These are phyloP conservation scores for Cervus canadensis DNA, from an alignment of 2,113 vertebrate genomes.

Conservation along the genomic window DNA sequence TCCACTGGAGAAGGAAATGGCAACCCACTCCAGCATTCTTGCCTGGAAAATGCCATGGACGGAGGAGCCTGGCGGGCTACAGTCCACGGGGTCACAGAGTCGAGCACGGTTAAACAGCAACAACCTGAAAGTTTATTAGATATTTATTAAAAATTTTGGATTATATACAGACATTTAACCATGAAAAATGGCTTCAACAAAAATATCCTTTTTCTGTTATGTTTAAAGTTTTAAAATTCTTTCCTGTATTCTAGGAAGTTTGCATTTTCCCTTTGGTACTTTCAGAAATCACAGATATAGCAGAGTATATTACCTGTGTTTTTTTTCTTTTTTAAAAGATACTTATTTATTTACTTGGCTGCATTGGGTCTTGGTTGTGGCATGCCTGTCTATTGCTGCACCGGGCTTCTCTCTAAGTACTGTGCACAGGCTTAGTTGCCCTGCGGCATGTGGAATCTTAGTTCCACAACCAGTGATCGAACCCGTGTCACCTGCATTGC, in stretches of 20 bases:
- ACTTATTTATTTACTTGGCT: background rate
- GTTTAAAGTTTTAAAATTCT: background rate
- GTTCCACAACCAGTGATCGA: background rate
- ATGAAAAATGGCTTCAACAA: background rate
- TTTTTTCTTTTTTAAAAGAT: background rate
- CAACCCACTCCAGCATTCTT: background rate
- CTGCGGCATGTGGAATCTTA: rapidly evolving
- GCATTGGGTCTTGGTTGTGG: background rate
- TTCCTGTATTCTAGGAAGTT: background rate
- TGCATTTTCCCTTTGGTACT: background rate
- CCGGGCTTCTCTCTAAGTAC: background rate
- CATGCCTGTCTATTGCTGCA: background rate
- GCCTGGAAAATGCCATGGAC: background rate
- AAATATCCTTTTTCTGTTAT: background rate
- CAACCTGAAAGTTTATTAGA: background rate
- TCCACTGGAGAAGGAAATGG: background rate
- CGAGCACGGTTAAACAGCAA: background rate
- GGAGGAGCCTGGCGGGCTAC: background rate
- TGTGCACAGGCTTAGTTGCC: background rate
- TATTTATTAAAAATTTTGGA: background rate
- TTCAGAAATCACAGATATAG: background rate
- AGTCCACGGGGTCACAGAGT: background rate
- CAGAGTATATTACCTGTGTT: background rate
- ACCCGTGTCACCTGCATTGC: background rate
- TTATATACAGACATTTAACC: background rate